Percentiles rank a stretch among this genome's conserved stretches.
These are phyloP conservation scores for Cyprinus carpio DNA, from an alignment of 2,113 vertebrate genomes.

Conservation along the genomic window DNA sequence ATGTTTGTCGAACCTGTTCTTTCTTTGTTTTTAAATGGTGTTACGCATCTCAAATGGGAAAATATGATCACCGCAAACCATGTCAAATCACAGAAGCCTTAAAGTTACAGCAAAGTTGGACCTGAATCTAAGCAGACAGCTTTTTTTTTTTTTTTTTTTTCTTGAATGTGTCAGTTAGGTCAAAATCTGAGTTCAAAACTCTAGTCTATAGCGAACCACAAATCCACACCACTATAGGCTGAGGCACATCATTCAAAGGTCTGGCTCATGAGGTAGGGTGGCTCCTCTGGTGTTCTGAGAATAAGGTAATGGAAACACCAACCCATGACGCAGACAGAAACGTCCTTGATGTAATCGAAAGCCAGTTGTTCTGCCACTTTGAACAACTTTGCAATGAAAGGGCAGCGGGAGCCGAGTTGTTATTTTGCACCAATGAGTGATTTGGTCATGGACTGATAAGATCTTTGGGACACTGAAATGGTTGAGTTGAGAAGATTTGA, in stretches of 20 bases:
- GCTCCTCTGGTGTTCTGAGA: slow-evolving; percentile 28
- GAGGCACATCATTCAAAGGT: slow-evolving; percentile 13
- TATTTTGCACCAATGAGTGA: slow-evolving; percentile 14
- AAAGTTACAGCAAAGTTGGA: slow-evolving; percentile 14
- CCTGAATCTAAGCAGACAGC: slow-evolving; percentile 3
- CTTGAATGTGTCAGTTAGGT: slow-evolving; percentile 6
- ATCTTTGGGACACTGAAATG: slow-evolving; percentile 29
- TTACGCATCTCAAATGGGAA: slow-evolving; percentile 1
- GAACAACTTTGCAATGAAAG: slow-evolving; percentile 17
- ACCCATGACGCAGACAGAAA: slow-evolving; percentile 33
- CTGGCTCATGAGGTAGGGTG: slow-evolving; percentile 26
- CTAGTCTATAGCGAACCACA: slow-evolving; percentile 17
- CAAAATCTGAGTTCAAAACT: not conserved
- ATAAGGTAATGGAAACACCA: slow-evolving; percentile 38
- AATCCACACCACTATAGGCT: slow-evolving; percentile 29
- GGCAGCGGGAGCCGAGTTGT: not conserved
- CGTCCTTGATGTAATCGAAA: slow-evolving; percentile 26
- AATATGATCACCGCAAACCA: slow-evolving; percentile 1
- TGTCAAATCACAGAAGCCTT: not conserved
- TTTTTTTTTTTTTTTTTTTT: not conserved
- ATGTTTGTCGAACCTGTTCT: not conserved
- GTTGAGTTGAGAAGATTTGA: slow-evolving; percentile 3
- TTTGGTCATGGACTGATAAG: slow-evolving; percentile 34
- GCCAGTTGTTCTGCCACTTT: slow-evolving; percentile 25
- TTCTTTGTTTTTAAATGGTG: not conserved